Conservation (phyloP, 2,797 vertebrate species). For the Vespertilio murinus region DNA sequence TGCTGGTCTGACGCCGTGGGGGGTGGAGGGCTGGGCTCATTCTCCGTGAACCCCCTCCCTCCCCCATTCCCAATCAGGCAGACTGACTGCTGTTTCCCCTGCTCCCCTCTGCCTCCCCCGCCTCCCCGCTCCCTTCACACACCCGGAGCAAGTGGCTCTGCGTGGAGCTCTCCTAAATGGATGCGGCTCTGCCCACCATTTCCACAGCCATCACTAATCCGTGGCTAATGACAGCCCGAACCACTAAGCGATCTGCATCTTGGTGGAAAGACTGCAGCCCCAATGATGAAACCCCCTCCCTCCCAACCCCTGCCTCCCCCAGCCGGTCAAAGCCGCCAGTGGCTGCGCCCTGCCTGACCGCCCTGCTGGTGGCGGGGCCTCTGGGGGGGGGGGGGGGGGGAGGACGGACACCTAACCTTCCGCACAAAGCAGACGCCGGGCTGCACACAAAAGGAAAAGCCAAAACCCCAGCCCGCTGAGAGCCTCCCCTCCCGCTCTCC, state of each 20-base stretch:
- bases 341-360: background rate
- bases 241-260: background rate
- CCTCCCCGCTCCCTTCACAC: background rate
- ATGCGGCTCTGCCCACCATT: background rate
- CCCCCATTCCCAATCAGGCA: background rate
- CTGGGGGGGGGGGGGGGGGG: no score
- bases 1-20: constrained; percentile 76
- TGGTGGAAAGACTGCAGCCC: background rate
- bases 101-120: background rate
- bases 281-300: background rate
- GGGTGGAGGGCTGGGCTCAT: constrained; percentile 71
- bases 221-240: background rate
- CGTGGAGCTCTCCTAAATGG: background rate
- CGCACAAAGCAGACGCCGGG: constrained; percentile 56
- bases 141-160: background rate
- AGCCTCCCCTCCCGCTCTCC: background rate
- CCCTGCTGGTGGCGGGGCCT: background rate
- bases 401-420: constrained; percentile 37
- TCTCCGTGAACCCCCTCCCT: constrained; percentile 68
- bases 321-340: constrained; percentile 4
- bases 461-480: constrained; percentile 27
- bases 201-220: constrained; percentile 4
- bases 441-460: constrained; percentile 72
- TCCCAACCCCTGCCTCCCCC: background rate
- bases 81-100: background rate